These are phyloP conservation scores for Babyrousa celebensis DNA, from an alignment of 2,797 vertebrate species.

Conservation along the genomic window DNA sequence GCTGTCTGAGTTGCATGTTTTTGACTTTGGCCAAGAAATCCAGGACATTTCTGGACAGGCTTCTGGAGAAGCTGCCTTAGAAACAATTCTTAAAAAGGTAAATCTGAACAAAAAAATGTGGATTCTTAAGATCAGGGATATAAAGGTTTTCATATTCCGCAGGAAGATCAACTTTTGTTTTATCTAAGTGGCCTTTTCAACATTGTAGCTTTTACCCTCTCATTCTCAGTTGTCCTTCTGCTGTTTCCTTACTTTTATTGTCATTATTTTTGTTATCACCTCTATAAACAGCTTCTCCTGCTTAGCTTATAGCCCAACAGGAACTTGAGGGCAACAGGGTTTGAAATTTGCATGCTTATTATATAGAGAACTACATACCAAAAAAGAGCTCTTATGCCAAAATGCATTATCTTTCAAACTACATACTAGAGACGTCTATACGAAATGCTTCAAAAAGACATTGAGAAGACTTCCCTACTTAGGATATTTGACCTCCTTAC, in stretches of 20 bases:
- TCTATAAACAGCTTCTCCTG: slow-evolving; percentile 20
- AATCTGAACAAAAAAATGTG: not conserved
- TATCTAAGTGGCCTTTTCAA: slow-evolving; percentile 59
- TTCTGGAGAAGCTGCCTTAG: slow-evolving; percentile 94
- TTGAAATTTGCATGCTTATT: not conserved
- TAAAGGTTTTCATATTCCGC: not conserved
- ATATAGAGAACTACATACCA: slow-evolving; percentile 28
- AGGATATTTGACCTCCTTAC: not conserved
- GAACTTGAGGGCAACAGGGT: slow-evolving; percentile 29
- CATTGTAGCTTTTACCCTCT: not conserved
- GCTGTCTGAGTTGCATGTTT: slow-evolving; percentile 91
- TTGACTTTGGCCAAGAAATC: slow-evolving; percentile 91
- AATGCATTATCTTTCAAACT: slow-evolving; percentile 45
- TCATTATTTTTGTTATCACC: not conserved
- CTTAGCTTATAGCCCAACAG: not conserved
- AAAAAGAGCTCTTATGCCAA: slow-evolving; percentile 49
- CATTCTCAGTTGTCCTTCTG: not conserved
- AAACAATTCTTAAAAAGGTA: slow-evolving; percentile 93
- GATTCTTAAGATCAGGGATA: not conserved
- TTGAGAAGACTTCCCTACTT: slow-evolving; percentile 13
- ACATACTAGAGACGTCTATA: not conserved
- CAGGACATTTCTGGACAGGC: slow-evolving; percentile 94
- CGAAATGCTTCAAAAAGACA: slow-evolving; percentile 44
- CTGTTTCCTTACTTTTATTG: not conserved
- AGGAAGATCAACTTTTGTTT: slow-evolving; percentile 32